Percentiles rank a stretch among this genome's conserved stretches.
These are phyloP conservation scores for Plotosus lineatus DNA, from an alignment of 2,113 vertebrate species.

Conservation along the genomic window DNA sequence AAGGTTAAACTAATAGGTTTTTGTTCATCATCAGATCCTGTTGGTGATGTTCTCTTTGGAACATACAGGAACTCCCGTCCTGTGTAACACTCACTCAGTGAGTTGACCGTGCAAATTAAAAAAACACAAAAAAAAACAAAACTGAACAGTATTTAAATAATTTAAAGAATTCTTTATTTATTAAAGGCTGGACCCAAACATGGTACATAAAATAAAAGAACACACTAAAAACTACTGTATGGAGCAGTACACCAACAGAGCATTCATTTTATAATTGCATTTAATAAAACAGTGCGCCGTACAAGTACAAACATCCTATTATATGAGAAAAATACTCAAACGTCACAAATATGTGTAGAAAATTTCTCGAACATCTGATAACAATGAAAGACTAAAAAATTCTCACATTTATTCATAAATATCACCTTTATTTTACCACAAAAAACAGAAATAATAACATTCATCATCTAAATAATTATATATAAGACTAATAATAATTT, in stretches of 20 bases:
- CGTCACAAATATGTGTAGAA: not conserved
- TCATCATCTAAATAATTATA: no score
- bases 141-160: not conserved
- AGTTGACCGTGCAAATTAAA: no score
- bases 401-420: not conserved
- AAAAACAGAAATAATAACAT: no score
- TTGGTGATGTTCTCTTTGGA: no score
- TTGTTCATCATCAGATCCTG: no score
- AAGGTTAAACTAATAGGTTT: no score
- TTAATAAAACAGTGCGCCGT: not conserved
- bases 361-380: not conserved
- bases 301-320: not conserved
- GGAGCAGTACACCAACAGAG: not conserved
- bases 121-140: no score
- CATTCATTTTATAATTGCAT: not conserved
- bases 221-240: not conserved
- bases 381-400: not conserved
- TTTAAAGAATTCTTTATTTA: not conserved
- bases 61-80: no score
- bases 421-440: not conserved
- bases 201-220: not conserved
- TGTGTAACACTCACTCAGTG: no score
- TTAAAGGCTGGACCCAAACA: not conserved
- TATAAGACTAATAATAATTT: not conserved
- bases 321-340: not conserved